phyloP scores from a whole-genome alignment of 2,888 invertebrate species.

The Andrena praecox region DNA sequence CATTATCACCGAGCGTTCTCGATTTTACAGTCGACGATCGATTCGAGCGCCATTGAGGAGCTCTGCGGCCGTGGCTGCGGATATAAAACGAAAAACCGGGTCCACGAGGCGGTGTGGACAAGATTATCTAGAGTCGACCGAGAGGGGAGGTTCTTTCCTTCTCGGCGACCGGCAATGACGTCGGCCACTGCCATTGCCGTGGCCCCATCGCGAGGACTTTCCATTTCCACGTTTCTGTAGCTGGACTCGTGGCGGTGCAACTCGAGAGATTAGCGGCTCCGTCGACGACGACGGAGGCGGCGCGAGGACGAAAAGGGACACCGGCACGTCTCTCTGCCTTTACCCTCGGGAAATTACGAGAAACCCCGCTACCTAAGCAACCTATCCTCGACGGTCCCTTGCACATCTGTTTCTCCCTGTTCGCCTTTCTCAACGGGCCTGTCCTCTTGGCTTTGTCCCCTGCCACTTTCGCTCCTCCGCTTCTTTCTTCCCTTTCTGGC shows the following conservation, averaged over 20 bases:
- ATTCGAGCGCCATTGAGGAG: conserved; percentile 2
- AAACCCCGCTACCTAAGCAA: conserved; percentile 63
- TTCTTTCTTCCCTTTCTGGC: conserved; percentile 2
- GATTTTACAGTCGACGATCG: conserved; percentile 8
- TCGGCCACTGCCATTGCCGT: conserved; percentile 3
- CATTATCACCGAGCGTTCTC: conserved; percentile 8
- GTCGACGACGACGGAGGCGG: conserved; percentile 47
- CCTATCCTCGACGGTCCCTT: conserved; percentile 57
- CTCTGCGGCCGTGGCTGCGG: conserved; percentile 3
- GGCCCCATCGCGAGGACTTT: conserved; percentile 40
- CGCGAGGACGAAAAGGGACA: conserved; percentile 47
- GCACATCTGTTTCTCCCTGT: conserved; percentile 43
- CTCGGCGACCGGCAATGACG: neutral
- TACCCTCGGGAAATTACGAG: conserved; percentile 78
- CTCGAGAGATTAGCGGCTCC: conserved; percentile 72
- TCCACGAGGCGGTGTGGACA: neutral
- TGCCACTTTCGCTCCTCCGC: conserved; percentile 9
- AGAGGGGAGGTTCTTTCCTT: conserved; percentile 7
- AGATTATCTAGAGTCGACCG: conserved; percentile 18
- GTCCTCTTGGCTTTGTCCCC: conserved; percentile 31
- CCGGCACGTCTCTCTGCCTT: conserved; percentile 71
- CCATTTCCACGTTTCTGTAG: conserved; percentile 60
- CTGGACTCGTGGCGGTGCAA: conserved; percentile 64
- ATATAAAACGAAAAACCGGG: conserved; percentile 24
- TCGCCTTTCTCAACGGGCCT: conserved; percentile 19